phyloP scores from a whole-genome alignment of 2,113 vertebrate genomes.

The Alouatta palliata region DNA sequence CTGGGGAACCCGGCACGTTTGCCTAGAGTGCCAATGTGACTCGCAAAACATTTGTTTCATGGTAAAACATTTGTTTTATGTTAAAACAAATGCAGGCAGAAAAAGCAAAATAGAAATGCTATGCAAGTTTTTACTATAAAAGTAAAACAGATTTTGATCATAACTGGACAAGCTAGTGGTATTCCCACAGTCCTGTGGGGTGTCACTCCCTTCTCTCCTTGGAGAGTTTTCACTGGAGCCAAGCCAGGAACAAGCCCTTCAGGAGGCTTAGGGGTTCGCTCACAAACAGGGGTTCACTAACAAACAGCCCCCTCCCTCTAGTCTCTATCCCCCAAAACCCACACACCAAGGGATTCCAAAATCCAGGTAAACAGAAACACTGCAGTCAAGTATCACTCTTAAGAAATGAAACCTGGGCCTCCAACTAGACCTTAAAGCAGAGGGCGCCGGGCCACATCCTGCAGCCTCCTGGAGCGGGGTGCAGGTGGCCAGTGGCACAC shows the following conservation, averaged over 20 bases:
- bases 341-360: neutral
- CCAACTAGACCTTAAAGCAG: neutral
- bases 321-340: neutral
- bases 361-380: neutral
- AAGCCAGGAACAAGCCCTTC: neutral
- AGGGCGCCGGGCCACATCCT: neutral
- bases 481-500: neutral
- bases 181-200: fast-evolving
- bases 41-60: neutral
- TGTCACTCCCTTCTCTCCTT: neutral
- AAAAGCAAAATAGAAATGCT: neutral
- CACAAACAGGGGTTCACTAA: neutral
- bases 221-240: neutral
- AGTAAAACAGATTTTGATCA: neutral
- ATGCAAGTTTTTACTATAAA: neutral
- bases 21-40: neutral
- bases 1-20: neutral
- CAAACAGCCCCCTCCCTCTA: neutral
- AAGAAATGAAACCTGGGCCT: neutral
- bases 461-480: neutral
- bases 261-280: neutral
- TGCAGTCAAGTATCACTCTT: neutral
- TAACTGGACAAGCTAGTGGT: neutral
- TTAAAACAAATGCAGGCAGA: neutral
- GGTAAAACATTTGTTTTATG: neutral